Base-by-base conservation (phyloP, 2,888 invertebrate species). In the Limenitis arthemis region DNA sequence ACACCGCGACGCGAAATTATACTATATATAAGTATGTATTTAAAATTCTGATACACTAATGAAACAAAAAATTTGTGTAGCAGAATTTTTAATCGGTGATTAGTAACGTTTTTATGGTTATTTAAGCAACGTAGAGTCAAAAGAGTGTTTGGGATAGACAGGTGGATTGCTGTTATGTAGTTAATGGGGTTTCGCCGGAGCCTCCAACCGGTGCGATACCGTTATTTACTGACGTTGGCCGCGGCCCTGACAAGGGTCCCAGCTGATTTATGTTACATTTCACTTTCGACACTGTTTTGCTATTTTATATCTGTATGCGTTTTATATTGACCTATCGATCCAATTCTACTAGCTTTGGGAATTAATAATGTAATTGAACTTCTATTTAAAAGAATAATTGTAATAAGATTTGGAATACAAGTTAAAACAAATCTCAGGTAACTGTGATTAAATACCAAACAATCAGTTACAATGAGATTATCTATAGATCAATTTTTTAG, bases 181-280 rank as follows among this genome's bases (percentile, higher is more conserved):
- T 60, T 61, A 64, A 61, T 66, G 62, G 61, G 57, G 64, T 66
- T 64, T 69, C 67, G 71, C 70, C 72, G 67, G 66, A 66, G 58
- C 63, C 77, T 58, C 63, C 77, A 73, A 63, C 65, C 68, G 69
- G 69, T 69, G 63, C 58, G 62, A 62, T 66, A 66, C 61, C 68
- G 72, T 76, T 78, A 80, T 79, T 79, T 79, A 79, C 73, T 66
- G 67, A 68, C 66, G 49, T 56, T 51, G 48, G 60, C 60, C 53
- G 55, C 60, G 62, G 61, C 59, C 51, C 64, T 75, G 80, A 83
- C 82, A 73, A 72, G 82, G 82, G 82, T 81, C 68, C 58, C 68
- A 68, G 69, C 74, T 81, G 82, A 84, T 83, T 84, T 82, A 84
- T 83, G 77, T 73, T 62, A 73, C 72, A 65, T 76, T 79, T 77